These are phyloP conservation scores for Lochmaea crataegi DNA, from an alignment of 2,888 invertebrate genomes.

Conservation along the genomic window DNA sequence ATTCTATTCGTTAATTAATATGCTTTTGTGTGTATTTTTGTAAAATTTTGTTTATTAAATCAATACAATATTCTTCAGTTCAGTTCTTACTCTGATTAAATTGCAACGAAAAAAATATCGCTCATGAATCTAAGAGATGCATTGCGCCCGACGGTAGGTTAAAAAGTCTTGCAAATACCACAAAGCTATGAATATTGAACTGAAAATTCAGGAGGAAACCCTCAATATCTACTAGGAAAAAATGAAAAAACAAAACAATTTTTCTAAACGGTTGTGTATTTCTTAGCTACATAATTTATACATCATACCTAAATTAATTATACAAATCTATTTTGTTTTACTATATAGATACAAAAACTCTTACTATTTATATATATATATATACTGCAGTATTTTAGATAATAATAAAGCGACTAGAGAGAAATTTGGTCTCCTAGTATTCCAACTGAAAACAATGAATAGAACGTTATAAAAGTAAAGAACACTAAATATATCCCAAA, in stretches of 20 bases:
- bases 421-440: constrained; percentile 36
- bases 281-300: constrained; percentile 30
- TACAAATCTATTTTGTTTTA: constrained; percentile 33
- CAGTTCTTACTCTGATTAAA: no score
- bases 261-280: constrained; percentile 34
- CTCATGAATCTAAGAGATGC: no score
- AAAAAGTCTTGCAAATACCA: no score
- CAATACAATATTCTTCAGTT: no score
- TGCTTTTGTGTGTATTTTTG: no score
- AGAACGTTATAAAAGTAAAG: neutral
- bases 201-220: neutral
- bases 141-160: no score
- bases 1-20: no score
- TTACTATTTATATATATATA: constrained; percentile 4
- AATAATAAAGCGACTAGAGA: constrained; percentile 34
- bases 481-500: constrained; percentile 7
- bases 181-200: no score
- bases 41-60: no score
- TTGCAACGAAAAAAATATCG: no score
- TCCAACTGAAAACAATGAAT: constrained; percentile 30
- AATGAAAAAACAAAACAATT: neutral
- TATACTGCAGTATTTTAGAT: constrained; percentile 29
- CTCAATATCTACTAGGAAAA: no score
- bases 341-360: constrained; percentile 34
- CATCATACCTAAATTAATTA: constrained; percentile 30